These are phyloP conservation scores for Rhagophthalmus giganteus DNA, from an alignment of 2,888 invertebrate genomes.

Conservation along the genomic window DNA sequence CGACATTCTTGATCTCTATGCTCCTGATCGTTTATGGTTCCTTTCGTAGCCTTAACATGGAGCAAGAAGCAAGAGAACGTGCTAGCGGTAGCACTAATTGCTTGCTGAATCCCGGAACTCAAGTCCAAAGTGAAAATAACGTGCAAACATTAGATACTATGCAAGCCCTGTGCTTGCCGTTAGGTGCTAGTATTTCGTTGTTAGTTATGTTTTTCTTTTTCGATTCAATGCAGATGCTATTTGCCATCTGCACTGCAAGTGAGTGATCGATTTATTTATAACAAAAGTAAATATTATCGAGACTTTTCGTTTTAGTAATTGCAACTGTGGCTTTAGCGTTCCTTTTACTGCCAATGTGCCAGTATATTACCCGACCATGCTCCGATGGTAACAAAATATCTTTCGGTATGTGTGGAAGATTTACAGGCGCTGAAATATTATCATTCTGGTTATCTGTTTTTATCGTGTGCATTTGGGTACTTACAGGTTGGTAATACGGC, in stretches of 20 bases:
- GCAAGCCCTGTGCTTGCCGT: conserved; percentile 94
- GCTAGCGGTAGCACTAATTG: conserved; percentile 57
- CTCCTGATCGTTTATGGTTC: conserved; percentile 96
- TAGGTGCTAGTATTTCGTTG: conserved; percentile 93
- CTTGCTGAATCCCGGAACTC: conserved; percentile 49
- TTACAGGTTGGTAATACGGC: conserved; percentile 67
- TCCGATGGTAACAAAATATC: conserved; percentile 84
- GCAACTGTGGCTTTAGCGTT: conserved; percentile 97
- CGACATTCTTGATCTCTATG: conserved; percentile 96
- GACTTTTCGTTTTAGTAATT: conserved; percentile 66
- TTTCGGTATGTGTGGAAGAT: conserved; percentile 89
- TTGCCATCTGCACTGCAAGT: conserved; percentile 97
- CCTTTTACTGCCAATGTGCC: conserved; percentile 94
- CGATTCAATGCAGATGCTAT: conserved; percentile 96
- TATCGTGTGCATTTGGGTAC: conserved; percentile 96
- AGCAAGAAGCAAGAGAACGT: conserved; percentile 85
- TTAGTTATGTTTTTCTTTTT: conserved; percentile 99
- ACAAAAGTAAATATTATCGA: conserved; percentile 13
- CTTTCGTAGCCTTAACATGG: conserved; percentile 95
- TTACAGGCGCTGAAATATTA: conserved; percentile 91
- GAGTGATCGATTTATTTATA: conserved; percentile 56
- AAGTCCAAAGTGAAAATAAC: conserved; percentile 46
- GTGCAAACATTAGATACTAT: conserved; percentile 95
- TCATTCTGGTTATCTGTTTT: conserved; percentile 90
- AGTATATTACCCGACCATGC: conserved; percentile 87